Evolutionary conservation across 2,113 vertebrate species (phyloP), one percentile per base, ranked within the genome.

Genomic region (Corvus moneduloides): DNA sequence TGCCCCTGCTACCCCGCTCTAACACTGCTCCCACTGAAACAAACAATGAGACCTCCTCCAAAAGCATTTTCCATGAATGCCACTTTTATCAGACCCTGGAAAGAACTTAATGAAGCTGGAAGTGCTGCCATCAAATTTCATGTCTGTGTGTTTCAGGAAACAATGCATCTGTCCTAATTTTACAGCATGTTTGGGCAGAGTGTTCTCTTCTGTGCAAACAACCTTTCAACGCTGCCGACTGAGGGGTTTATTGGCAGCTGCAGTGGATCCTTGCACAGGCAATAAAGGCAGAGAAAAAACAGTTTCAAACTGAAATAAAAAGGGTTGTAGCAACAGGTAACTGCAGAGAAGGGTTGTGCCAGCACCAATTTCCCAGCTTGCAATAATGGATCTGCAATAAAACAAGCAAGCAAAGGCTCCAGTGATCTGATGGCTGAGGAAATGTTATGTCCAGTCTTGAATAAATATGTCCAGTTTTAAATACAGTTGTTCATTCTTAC

Each of bases 81-180:
- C 72, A 16, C 48, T 90, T 77, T 59, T 79, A 64, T 10, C 73
- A 35, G 69, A 24, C 24, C 49, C 81, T 73, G 59, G 77, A 27
- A 92, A 66, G 80, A 82, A 44, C 49, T 49, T 22, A 79, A 87
- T 21, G 66, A 46, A 62, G 54, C 87, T 85, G 85, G 46, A 87
- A 91, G 61, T 30, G 49, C 62, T 49, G 10, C 81, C 96, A 76
- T 89, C 71, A 89, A 58, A 82, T 93, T 84, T 93, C 41, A 64
- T 14, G 37, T 26, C 58, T 14, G 12, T 17, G 35, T n/a, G 43
- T 13, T 52, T 32, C 52, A 49, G 71, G 35, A 54, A 58, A 58
- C 51, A 74, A 80, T 2, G 22, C 23, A 13, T 32, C 51, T 58
- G 33, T 26, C 87, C 93, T 71, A 4, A 30, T 86, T 95, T 95